Evolutionary conservation across 2,888 invertebrate species (phyloP), one percentile per base, ranked within the genome.

Genomic region (Dynastes grantii): DNA sequence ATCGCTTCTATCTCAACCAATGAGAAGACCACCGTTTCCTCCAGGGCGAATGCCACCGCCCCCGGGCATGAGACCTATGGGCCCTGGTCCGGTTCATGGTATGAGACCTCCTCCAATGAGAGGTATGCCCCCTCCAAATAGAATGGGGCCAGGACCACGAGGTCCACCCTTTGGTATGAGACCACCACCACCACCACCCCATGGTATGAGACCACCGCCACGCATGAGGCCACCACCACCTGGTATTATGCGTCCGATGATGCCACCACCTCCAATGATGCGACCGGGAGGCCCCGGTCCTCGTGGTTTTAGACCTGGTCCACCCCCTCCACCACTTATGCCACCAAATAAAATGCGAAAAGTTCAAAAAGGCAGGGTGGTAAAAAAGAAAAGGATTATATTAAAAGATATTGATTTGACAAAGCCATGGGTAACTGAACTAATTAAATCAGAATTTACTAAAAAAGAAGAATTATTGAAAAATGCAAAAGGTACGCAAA

Each of bases 381-480:
- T 86, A 40, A 88, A 86, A 81, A 85, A 79, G 80, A 85, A 84
- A 79, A 78, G 82, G 53, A 81, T 83, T 1, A 81, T 82, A n/a
- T 64, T 84, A 37, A 86, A 85, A 78, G 85, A 85, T 58, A 80
- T 86, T 22, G 88, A 89, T 84, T 80, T 92, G 73, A 89, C 89
- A 40, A 92, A 91, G 84, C 91, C 92, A 0, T 92, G 92, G 91
- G 91, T 92, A 5, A 91, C 90, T 9, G 90, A 90, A 13, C 89
- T 89, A 32, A 90, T 92, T 65, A 91, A 90, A 82, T 87, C 85
- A 4, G 92, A 92, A 83, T 90, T 92, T 76, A 76, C 76, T 32
- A 90, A 90, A 81, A 91, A 91, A 83, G 90, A 91, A 77, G 90
- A 91, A 81, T 88, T 92, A 63, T 89, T 91, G 83, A 89, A 90